These are phyloP conservation scores for Acipenser transmontanus DNA, from an alignment of 2,797 vertebrate species.

Conservation along the genomic window DNA sequence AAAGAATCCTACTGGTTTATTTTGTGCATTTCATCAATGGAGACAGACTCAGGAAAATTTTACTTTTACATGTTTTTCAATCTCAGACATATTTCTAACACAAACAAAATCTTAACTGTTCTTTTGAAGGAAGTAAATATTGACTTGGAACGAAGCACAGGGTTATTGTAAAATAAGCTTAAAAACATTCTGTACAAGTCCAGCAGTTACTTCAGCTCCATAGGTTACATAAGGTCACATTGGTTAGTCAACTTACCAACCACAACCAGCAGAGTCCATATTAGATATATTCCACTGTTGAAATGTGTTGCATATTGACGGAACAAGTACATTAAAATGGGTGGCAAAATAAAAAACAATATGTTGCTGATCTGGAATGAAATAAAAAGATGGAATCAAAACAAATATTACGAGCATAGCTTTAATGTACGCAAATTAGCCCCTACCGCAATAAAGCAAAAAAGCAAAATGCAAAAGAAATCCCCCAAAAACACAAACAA, in stretches of 20 bases:
- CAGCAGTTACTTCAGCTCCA: not conserved
- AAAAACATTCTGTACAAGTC: no score
- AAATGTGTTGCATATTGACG: conserved; percentile 92
- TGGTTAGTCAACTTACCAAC: conserved; percentile 79
- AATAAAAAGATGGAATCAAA: conserved; percentile 36
- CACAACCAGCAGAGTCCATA: conserved; percentile 91
- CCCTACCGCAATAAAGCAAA: conserved; percentile 17
- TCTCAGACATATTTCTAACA: no score
- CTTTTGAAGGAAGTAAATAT: no score
- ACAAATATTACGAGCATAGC: conserved; percentile 15
- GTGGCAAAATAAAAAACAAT: conserved; percentile 94
- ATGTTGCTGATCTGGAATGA: conserved; percentile 93
- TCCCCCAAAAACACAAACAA: not conserved
- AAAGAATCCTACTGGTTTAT: no score
- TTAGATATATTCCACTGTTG: conserved; percentile 98
- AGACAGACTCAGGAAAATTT: no score
- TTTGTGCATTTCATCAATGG: no score
- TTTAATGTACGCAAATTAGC: not conserved
- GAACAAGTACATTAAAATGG: conserved; percentile 96
- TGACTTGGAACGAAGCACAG: no score
- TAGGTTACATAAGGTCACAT: conserved; percentile 18
- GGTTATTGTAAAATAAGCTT: no score
- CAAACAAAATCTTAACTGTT: no score
- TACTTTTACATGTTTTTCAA: no score
- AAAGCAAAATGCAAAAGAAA: conserved; percentile 14